Conservation (phyloP, 64 coral and sea anemone genomes). For the Montipora efflorescens region DNA sequence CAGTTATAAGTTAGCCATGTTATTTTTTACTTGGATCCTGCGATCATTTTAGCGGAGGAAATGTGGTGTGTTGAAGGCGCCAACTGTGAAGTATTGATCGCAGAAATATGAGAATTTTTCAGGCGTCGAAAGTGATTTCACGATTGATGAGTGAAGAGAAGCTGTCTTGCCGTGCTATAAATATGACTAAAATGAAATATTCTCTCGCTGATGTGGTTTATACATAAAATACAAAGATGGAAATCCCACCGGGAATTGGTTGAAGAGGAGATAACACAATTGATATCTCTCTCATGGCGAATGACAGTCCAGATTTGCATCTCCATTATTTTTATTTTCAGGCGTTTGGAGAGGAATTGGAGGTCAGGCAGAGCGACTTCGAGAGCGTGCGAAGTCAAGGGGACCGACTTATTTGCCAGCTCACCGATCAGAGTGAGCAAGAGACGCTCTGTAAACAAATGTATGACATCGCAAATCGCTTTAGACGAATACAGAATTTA, state of each 20-base stretch:
- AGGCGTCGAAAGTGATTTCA: not conserved
- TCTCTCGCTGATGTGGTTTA: not conserved
- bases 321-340: conserved; percentile 81
- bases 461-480: conserved; percentile 69
- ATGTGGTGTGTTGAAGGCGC: conserved; percentile 18
- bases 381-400: conserved; percentile 84
- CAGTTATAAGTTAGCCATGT: not conserved
- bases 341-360: conserved; percentile 84
- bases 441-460: conserved; percentile 62
- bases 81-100: not conserved
- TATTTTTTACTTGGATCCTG: not conserved
- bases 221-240: not conserved
- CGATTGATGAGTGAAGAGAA: not conserved
- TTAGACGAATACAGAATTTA: conserved; percentile 74
- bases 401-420: conserved; percentile 64
- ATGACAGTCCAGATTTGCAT: conserved; percentile 24
- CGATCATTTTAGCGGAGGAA: not conserved
- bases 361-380: conserved; percentile 69
- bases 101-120: not conserved
- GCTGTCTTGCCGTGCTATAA: not conserved
- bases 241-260: not conserved
- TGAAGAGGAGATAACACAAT: not conserved
- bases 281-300: conserved; percentile 1
- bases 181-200: not conserved
- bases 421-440: conserved; percentile 59